Evolutionary conservation across 2,888 invertebrate genomes (phyloP), one percentile per base, ranked within the genome.

Genomic region (Notodonta ziczac): DNA sequence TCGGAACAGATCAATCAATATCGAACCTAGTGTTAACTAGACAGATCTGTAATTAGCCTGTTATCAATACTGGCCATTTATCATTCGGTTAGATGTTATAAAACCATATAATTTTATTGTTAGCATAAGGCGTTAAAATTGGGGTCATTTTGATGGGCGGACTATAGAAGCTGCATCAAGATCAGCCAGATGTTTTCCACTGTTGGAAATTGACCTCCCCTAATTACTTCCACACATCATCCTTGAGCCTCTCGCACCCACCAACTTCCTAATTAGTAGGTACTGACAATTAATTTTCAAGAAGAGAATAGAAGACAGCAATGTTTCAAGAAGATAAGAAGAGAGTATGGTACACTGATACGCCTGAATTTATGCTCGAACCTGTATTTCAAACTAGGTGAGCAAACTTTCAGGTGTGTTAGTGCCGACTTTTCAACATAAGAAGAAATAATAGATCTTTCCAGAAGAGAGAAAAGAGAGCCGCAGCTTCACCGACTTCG

Each of bases 341-440:
- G 77, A 82, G 63, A 86, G 89, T 88, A 84, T 82, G 91, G 94
- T 94, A 93, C 91, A 94, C 95, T 95, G 93, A 92, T 95, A 95
- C 95, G 96, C 96, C 96, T 97, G 97, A 96, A 96, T 96, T 95
- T 94, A 96, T 96, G 96, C 96, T 96, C 96, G 94, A 94, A 96
- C 96, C 95, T 96, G 95, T 95, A 88, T 91, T 93, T 76, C 89
- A 78, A 77, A 89, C 88, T 89, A 96, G 96, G 96, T 97, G 96
- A 96, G 96, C 96, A 97, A 97, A 96, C 96, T 96, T 96, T 96
- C 96, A 96, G 96, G 96, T 96, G 96, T 96, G 96, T 96, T 95
- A 94, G 95, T 94, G 91, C 91, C 90, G 88, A 81, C 88, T 87
- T 78, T 66, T 74, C 90, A 67, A 76, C 90, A 35, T 57, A 57